phyloP scores from a whole-genome alignment of 1,140 invertebrate genomes.

The Heterodera schachtii region DNA sequence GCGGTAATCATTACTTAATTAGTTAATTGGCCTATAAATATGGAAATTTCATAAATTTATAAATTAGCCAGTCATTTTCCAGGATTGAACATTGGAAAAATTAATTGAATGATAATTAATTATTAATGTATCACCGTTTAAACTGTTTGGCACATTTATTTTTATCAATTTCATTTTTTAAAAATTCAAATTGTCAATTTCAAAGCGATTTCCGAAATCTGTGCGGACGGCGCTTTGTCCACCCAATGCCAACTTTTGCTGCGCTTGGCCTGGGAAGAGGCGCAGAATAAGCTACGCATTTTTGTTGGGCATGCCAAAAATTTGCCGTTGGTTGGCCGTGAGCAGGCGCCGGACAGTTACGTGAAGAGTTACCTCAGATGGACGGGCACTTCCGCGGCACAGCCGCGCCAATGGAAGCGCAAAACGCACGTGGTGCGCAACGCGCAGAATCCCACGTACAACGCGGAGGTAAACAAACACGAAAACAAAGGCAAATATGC shows the following conservation, averaged over 20 bases:
- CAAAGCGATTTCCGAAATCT: background rate
- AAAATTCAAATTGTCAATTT: background rate
- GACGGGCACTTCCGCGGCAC: background rate
- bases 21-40: too few relatives aligned
- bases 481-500: too few relatives aligned
- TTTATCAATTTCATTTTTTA: too few relatives aligned
- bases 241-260: conserved; percentile 25
- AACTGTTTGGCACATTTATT: too few relatives aligned
- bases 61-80: too few relatives aligned
- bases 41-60: too few relatives aligned
- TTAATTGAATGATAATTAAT: too few relatives aligned
- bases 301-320: conserved; percentile 51
- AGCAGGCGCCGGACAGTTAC: conserved; percentile 44
- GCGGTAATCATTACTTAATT: conserved; percentile 6
- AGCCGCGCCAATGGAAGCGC: conserved; percentile 28
- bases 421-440: conserved; percentile 45
- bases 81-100: too few relatives aligned
- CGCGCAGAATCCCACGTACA: conserved; percentile 51
- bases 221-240: conserved; percentile 7
- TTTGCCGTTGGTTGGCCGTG: conserved; percentile 39
- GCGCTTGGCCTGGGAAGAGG: conserved; percentile 11
- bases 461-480: conserved; percentile 25
- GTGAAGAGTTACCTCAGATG: conserved; percentile 46
- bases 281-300: conserved; percentile 27
- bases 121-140: too few relatives aligned